phyloP scores from a whole-genome alignment of 2,113 vertebrate species.

The Vimba vimba region DNA sequence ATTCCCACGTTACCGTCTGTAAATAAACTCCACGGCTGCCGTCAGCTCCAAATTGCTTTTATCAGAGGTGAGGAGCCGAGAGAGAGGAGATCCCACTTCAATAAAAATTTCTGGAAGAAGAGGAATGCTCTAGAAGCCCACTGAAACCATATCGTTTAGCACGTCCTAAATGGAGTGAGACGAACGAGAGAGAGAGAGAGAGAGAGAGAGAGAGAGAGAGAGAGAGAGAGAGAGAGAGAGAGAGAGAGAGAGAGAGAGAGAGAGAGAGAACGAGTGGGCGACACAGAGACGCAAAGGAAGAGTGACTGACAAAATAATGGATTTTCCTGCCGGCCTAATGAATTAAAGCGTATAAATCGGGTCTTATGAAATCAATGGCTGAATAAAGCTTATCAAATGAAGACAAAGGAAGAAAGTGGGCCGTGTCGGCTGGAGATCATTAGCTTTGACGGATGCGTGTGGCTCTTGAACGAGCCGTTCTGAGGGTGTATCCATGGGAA shows the following conservation, averaged over 20 bases:
- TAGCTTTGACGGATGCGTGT: conserved; percentile 62
- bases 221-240: conserved; percentile 45
- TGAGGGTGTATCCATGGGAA: conserved; percentile 20
- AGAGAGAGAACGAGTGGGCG: conserved; percentile 43
- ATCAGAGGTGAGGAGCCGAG: conserved; percentile 30
- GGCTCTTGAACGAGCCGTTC: neutral
- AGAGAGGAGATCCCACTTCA: conserved; percentile 53
- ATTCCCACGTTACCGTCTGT: conserved; percentile 28
- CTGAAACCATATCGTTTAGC: conserved; percentile 46
- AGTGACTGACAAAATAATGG: conserved; percentile 43
- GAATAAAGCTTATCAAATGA: conserved; percentile 69
- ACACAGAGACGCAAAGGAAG: conserved; percentile 63
- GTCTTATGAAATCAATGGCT: conserved; percentile 69
- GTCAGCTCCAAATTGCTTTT: conserved; percentile 43
- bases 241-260: conserved; percentile 20
- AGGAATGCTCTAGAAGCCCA: conserved; percentile 31
- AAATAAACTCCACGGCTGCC: conserved; percentile 31
- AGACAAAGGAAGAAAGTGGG: conserved; percentile 61
- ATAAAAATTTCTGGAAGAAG: conserved; percentile 46
- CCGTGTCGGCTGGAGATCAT: conserved; percentile 53
- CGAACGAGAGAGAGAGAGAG: conserved; percentile 56
- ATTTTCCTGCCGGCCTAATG: conserved; percentile 67
- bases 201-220: conserved; percentile 31
- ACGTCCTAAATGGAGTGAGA: conserved; percentile 40
- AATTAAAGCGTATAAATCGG: conserved; percentile 71